Conservation (phyloP, 2,113 vertebrate species). For the Hemibagrus wyckioides region DNA sequence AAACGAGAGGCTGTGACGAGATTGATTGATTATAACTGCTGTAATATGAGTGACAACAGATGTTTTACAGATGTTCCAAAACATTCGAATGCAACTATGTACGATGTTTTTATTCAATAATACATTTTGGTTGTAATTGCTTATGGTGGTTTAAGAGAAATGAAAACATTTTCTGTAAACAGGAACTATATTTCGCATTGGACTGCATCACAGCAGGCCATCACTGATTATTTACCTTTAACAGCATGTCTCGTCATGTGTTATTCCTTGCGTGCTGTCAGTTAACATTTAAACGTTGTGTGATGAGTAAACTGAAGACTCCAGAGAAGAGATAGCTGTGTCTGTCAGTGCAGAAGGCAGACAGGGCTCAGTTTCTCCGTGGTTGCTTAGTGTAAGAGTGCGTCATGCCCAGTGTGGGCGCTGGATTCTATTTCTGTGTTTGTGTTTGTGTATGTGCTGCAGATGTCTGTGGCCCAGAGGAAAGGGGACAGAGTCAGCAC, state of each 20-base stretch:
- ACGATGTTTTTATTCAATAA: not conserved
- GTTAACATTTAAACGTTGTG: not conserved
- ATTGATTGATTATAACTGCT: not conserved
- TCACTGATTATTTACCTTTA: not conserved
- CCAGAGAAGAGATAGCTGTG: not conserved
- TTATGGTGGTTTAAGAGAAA: not conserved
- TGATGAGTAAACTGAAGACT: not conserved
- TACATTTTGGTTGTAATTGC: not conserved
- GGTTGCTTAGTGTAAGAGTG: constrained; percentile 4
- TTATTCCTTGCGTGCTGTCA: not conserved
- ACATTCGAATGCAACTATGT: not conserved
- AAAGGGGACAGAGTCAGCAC: constrained; percentile 24
- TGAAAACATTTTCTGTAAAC: not conserved
- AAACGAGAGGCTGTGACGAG: not conserved
- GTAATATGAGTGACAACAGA: not conserved
- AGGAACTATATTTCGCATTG: not conserved
- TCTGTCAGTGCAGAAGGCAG: not conserved
- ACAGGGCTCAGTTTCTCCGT: not conserved
- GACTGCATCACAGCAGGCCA: not conserved
- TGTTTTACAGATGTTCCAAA: not conserved
- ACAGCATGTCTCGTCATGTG: not conserved
- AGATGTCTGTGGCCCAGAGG: constrained; percentile 39
- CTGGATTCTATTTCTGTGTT: constrained; percentile 51
- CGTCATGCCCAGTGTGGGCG: constrained; percentile 33
- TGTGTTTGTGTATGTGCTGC: constrained; percentile 48